Percentiles rank a stretch among this genome's conserved stretches.
Evolutionary conservation across 2,888 invertebrate genomes (phyloP).

Genomic region (Drosophila mayaguana): DNA sequence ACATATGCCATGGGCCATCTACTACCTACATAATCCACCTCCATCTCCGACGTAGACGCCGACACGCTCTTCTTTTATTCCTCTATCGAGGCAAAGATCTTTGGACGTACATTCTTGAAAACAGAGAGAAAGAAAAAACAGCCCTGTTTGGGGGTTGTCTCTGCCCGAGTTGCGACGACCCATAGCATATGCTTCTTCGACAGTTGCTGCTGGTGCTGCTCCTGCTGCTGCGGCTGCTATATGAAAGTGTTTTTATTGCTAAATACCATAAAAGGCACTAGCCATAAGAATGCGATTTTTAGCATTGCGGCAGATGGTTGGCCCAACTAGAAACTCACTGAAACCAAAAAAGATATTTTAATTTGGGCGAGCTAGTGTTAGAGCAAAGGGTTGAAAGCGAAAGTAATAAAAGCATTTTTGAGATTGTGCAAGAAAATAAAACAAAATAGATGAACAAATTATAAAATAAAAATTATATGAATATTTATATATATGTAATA

Average conservation of each 20-base stretch:
- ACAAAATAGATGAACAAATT: too few relatives aligned
- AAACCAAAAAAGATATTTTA: neutral
- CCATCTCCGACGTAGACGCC: constrained; percentile 3
- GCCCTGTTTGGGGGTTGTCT: constrained; percentile 4
- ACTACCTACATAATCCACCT: constrained; percentile 46
- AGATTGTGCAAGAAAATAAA: neutral
- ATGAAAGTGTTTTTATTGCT: constrained; percentile 45
- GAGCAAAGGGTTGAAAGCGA: neutral
- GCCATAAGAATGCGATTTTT: constrained; percentile 41
- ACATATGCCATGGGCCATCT: constrained; percentile 74
- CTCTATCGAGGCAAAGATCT: constrained; percentile 62
- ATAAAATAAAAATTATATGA: neutral
- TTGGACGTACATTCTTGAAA: constrained; percentile 59
- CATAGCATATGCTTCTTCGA: constrained; percentile 46
- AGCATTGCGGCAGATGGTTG: constrained; percentile 45
- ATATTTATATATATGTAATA: too few relatives aligned
- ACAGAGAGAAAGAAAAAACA: constrained; percentile 23
- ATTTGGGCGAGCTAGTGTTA: neutral
- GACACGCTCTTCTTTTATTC: constrained; percentile 5
- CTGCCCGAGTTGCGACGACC: constrained; percentile 4
- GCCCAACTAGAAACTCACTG: constrained; percentile 9
- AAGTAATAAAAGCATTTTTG: neutral
- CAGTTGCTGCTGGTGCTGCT: constrained; percentile 7
- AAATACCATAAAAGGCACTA: constrained; percentile 31
- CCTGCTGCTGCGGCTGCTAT: constrained; percentile 15